Conservation (phyloP, 2,888 invertebrate genomes). For the Branchipolynoe longqiensis region DNA sequence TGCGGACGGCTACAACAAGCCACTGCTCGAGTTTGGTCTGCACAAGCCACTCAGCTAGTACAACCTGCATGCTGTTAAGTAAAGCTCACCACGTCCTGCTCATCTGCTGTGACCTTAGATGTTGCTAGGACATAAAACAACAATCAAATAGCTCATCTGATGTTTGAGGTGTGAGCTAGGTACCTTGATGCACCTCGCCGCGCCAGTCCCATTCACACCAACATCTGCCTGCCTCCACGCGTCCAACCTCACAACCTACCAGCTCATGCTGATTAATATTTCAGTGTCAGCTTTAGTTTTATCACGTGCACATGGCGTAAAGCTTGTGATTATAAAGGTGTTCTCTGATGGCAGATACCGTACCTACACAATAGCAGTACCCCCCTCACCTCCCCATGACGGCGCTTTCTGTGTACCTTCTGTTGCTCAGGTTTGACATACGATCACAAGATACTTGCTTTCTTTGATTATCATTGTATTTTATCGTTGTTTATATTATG, state of each 20-base stretch:
- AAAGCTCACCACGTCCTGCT: background rate
- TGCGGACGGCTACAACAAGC: conserved; percentile 5
- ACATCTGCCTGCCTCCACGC: background rate
- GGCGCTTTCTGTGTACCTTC: no score
- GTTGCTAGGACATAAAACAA: no score
- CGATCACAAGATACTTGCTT: no score
- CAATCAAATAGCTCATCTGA: background rate
- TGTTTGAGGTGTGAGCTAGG: background rate
- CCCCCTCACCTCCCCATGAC: no score
- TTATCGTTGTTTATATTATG: no score
- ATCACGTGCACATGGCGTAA: no score
- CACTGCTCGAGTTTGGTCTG: background rate
- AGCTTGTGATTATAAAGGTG: no score
- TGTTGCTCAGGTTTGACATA: no score
- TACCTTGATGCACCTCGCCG: background rate
- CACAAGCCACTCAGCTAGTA: conserved; percentile 24
- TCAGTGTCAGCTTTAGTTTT: no score
- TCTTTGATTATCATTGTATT: no score
- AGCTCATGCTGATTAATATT: background rate
- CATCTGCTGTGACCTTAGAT: background rate
- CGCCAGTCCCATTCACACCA: background rate
- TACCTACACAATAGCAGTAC: no score
- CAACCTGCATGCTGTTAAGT: background rate
- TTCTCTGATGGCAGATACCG: no score
- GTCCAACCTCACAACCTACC: background rate